Conservation (phyloP, 2,888 invertebrate species). For the Pherbina coryleti region DNA sequence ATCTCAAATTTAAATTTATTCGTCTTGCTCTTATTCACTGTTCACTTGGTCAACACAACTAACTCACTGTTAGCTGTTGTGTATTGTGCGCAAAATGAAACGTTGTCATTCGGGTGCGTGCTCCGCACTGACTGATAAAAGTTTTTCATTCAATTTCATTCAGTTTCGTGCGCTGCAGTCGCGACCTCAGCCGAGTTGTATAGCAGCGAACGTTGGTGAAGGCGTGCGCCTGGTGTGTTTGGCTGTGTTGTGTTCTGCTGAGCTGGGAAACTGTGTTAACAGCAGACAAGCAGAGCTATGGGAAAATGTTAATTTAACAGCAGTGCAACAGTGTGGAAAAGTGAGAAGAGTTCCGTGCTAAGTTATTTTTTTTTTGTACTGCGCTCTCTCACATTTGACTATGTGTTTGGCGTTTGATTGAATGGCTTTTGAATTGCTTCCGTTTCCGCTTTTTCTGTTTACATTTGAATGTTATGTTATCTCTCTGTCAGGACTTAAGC, state of each 20-base stretch:
- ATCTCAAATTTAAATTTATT: slow-evolving; percentile 11
- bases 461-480: slow-evolving; percentile 23
- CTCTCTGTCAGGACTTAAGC: not conserved
- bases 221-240: not conserved
- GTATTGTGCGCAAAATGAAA: slow-evolving; percentile 46
- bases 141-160: slow-evolving; percentile 41
- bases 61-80: not conserved
- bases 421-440: slow-evolving; percentile 35
- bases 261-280: slow-evolving; percentile 12
- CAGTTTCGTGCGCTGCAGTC: slow-evolving; percentile 22
- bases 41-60: not conserved
- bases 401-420: too few species aligned
- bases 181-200: not conserved
- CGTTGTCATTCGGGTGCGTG: slow-evolving; percentile 52
- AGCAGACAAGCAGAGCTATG: not conserved
- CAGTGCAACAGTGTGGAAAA: too few species aligned
- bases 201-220: not conserved
- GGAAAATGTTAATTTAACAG: too few species aligned
- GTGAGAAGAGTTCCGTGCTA: too few species aligned
- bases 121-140: slow-evolving; percentile 49
- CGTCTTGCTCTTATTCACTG: not conserved
- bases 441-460: slow-evolving; percentile 46
- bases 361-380: too few species aligned
- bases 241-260: slow-evolving; percentile 12
- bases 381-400: too few species aligned